A percentile compares a stretch with the other conserved stretches of the same genome.
These are phyloP conservation scores for Neoascia interrupta DNA, from an alignment of 2,888 invertebrate genomes.

Conservation along the genomic window DNA sequence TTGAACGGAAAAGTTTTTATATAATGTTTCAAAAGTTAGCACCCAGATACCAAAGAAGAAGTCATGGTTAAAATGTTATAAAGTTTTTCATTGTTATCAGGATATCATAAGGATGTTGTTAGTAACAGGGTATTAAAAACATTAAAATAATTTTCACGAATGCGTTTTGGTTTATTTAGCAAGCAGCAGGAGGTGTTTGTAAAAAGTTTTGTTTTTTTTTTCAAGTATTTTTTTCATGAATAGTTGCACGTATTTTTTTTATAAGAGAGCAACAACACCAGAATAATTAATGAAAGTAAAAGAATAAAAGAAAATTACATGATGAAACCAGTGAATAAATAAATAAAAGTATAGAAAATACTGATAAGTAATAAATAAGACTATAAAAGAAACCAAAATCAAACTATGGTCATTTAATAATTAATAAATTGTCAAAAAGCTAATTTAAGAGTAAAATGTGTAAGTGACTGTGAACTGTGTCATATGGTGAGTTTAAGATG, in stretches of 20 bases:
- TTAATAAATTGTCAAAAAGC: slow-evolving; percentile 48
- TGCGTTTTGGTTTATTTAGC: slow-evolving; percentile 3
- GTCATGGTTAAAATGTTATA: slow-evolving; percentile 46
- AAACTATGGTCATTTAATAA: too few relatives aligned
- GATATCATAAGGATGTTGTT: slow-evolving; percentile 35
- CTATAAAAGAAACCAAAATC: slow-evolving; percentile 40
- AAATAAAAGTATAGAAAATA: slow-evolving; percentile 31
- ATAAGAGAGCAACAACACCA: slow-evolving; percentile 58
- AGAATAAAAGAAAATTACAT: slow-evolving; percentile 63
- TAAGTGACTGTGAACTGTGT: not conserved
- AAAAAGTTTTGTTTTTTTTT: slow-evolving; percentile 44
- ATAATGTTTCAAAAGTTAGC: slow-evolving; percentile 51
- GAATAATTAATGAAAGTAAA: slow-evolving; percentile 62
- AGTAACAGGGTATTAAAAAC: not conserved
- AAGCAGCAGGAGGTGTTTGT: slow-evolving; percentile 48
- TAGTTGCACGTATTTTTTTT: slow-evolving; percentile 33
- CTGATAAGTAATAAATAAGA: slow-evolving; percentile 42
- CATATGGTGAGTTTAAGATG: slow-evolving; percentile 39
- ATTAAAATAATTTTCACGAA: slow-evolving; percentile 30
- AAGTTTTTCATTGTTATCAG: slow-evolving; percentile 5
- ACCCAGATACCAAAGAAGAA: slow-evolving; percentile 71
- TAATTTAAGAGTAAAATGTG: slow-evolving; percentile 14
- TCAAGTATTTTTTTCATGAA: slow-evolving; percentile 35
- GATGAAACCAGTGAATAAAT: slow-evolving; percentile 46
- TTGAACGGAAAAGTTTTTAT: slow-evolving; percentile 19